A percentile compares a stretch with the other conserved stretches of the same genome.
phyloP scores from a whole-genome alignment of 2,888 invertebrate genomes.

The Parapristionchus giblindavisi region DNA sequence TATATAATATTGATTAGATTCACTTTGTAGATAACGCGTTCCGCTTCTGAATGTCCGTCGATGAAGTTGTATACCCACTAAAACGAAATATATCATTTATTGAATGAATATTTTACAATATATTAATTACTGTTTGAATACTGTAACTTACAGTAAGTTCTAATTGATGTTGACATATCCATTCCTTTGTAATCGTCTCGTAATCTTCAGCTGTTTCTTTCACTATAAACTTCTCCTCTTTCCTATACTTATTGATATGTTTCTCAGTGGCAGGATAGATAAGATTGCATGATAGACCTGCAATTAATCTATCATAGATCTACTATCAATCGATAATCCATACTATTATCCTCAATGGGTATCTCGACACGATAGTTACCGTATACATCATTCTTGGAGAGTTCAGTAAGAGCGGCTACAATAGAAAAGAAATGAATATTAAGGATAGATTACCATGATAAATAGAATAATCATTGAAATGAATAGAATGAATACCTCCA shows the following conservation, averaged over 20 bases:
- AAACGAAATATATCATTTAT: no score
- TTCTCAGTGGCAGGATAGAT: constrained; percentile 92
- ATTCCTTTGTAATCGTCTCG: constrained; percentile 81
- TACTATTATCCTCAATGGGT: constrained; percentile 12
- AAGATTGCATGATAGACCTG: constrained; percentile 22
- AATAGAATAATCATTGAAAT: not conserved
- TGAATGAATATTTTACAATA: no score
- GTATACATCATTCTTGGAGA: constrained; percentile 63
- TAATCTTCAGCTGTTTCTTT: constrained; percentile 87
- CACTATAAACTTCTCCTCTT: constrained; percentile 81
- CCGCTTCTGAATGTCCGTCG: constrained; percentile 87
- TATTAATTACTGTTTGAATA: no score
- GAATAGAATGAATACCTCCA: no score
- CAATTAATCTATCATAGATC: not conserved
- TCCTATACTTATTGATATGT: constrained; percentile 86
- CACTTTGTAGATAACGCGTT: constrained; percentile 83
- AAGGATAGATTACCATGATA: not conserved
- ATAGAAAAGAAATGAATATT: constrained; percentile 28
- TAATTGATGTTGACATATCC: constrained; percentile 75
- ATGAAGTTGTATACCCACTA: constrained; percentile 98
- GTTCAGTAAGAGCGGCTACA: constrained; percentile 46
- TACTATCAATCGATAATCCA: not conserved
- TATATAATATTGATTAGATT: not conserved
- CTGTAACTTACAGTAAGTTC: constrained; percentile 52
- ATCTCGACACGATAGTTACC: constrained; percentile 52